A percentile compares a stretch with the other conserved stretches of the same genome.
phyloP scores from a whole-genome alignment of 2,113 vertebrate genomes.

The Callaeas wilsoni region DNA sequence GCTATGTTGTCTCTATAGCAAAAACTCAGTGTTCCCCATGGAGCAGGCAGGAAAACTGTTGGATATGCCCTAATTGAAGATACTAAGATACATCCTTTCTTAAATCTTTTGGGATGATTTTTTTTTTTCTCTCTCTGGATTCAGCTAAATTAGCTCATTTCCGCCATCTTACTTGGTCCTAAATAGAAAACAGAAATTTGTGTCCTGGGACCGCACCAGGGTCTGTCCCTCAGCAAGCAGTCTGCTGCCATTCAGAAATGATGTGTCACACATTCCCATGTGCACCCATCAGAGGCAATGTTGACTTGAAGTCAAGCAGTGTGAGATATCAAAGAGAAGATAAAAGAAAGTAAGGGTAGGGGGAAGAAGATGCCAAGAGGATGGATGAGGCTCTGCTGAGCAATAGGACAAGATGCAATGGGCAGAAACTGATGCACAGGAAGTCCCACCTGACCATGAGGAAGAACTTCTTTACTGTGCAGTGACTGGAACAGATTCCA shows the following conservation, averaged over 20 bases:
- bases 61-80: background rate
- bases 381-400: background rate
- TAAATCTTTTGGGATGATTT: background rate
- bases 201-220: rapidly evolving
- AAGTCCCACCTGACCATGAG: background rate
- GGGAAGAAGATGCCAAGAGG: background rate
- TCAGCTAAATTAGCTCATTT: background rate
- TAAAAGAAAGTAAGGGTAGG: background rate
- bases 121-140: background rate
- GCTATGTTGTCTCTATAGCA: background rate
- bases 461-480: background rate
- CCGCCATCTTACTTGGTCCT: background rate
- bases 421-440: background rate
- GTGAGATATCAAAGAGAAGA: background rate
- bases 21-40: background rate
- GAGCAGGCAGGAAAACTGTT: background rate
- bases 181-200: background rate
- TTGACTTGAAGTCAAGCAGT: background rate
- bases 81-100: background rate
- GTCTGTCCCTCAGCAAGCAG: background rate
- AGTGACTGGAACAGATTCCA: background rate
- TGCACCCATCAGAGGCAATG: background rate
- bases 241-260: background rate
- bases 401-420: background rate
- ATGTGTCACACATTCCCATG: rapidly evolving